Evolutionary conservation across 2,888 invertebrate species (phyloP), one percentile per base, ranked within the genome.

Genomic region (Drosophila vallismaia): DNA sequence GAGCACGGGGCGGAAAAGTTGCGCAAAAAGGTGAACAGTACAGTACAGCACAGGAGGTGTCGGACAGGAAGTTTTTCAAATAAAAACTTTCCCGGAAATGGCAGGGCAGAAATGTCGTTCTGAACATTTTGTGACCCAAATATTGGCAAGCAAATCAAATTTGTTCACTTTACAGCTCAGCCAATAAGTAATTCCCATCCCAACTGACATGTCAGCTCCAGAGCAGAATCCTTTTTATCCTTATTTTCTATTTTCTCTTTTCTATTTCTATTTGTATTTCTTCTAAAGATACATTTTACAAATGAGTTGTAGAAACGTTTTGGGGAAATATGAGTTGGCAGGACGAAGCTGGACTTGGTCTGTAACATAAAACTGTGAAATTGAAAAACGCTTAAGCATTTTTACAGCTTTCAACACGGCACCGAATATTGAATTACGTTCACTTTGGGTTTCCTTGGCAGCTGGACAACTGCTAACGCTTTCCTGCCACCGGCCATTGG

Each of bases 371-470:
- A 82, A 86, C 86, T 74, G 81, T 60, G 64, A 87, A 84, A 84
- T 84, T 84, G 84, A 77, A 87, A 84, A 87, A 87, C 84, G 84
- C 86, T 84, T 84, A 82, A 87, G 74, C 76, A 84, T 87, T 84
- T 84, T 85, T 79, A 84, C 86, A 82, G 87, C 86, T 86, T 84
- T 86, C 77, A 82, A 69, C 82, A 82, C 73, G 74, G 81, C 50
- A 74, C 71, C 76, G 84, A 86, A 87, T 82, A 84, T 84, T 85
- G 87, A 87, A 87, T 84, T 84, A 84, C 87, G 76, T 67, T 82
- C 66, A 54, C 48, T 58, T 50, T 36, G 42, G 63, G 29, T 59
- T 31, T 67, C 50, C 50, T 46, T 31, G 36, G 26, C 56, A 40
- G 19, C 68, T 51, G 83, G 75, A 75, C 73, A 79, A 71, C 63